Base-by-base conservation (phyloP, 2,113 vertebrate species). In the Chinchilla lanigera region DNA sequence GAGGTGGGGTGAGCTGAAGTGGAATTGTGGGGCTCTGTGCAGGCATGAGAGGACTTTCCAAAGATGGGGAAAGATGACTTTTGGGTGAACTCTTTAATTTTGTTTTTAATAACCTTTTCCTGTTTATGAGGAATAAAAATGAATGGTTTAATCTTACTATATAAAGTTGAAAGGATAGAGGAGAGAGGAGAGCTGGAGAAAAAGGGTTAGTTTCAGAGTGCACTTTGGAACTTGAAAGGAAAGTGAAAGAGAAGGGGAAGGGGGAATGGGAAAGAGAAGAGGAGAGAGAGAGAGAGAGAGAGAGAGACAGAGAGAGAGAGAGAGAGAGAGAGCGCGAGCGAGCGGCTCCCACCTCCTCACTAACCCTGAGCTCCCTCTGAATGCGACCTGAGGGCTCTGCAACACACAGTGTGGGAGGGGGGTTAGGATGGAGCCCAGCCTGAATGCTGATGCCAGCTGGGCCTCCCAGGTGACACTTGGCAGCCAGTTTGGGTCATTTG, bases 51-150 rank as follows among this genome's bases (percentile, higher is more conserved):
- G 67, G 63, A 89, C 77, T 73, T 86, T 86, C 33, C 38, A 93
- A 75, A 89, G 17, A 9, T 58, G 44, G 52, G 84, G 52, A 38
- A 94, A 77, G 56, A 83, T 41, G 41, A 60, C 50, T 86, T 90
- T 83, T 52, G 44, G 61, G 44, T 82, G 86, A 78, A 61, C 12
- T 85, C 19, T 97, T 87, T 60, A n/a, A 56, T 41, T 67, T 73
- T 84, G 28, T 80, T n/a, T 97, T 89, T 77, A 89, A 20, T n/a
- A 69, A 69, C 35, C 10, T 90, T 84, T 83, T 83, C 26, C 47
- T 95, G 26, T 93, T 96, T 82, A 65, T 71, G 54, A 86, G 44
- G 52, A 93, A 83, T 75, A 83, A 26, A 61, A 90, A 89, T 69
- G n/a, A 90, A 83, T 56, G 47, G 19, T 54, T 26, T 16, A 73